Percentiles rank a stretch among this genome's conserved stretches.
Conservation (phyloP, 2,797 vertebrate genomes). For the Takifugu rubripes region DNA sequence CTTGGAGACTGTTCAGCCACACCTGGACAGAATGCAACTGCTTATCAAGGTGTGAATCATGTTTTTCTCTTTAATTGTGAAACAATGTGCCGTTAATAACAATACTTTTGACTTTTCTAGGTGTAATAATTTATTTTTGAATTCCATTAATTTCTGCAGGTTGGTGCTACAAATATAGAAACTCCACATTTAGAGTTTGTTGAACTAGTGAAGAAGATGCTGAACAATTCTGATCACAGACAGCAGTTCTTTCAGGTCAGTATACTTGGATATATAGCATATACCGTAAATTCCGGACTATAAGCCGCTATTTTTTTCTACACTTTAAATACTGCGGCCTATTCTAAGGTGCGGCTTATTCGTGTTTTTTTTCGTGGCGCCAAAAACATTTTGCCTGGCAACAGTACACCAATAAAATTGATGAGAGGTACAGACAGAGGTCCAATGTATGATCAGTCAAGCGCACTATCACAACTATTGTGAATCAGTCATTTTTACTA, state of each 20-base stretch:
- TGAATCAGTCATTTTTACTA: too few species aligned
- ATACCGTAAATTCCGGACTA: too few species aligned
- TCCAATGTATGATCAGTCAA: too few species aligned
- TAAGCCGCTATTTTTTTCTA: too few species aligned
- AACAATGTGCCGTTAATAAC: neutral
- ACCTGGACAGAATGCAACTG: slow-evolving; percentile 53
- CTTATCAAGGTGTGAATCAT: slow-evolving; percentile 26
- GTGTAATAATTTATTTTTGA: neutral
- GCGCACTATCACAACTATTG: too few species aligned
- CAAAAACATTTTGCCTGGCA: too few species aligned
- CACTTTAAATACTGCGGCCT: too few species aligned
- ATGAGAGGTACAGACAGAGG: too few species aligned
- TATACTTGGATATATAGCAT: neutral
- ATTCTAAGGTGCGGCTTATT: too few species aligned
- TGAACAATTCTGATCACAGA: slow-evolving; percentile 34
- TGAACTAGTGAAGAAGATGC: slow-evolving; percentile 57
- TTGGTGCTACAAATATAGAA: slow-evolving; percentile 28
- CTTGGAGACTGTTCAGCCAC: slow-evolving; percentile 33
- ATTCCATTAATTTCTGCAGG: slow-evolving; percentile 16
- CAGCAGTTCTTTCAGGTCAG: slow-evolving; percentile 56
- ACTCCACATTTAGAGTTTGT: slow-evolving; percentile 58
- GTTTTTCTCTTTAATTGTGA: neutral
- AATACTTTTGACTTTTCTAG: neutral
- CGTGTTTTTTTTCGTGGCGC: too few species aligned
- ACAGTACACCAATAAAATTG: too few species aligned